These are phyloP conservation scores for Prosopocoilus inquinatus DNA, from an alignment of 2,888 invertebrate species.

Conservation along the genomic window DNA sequence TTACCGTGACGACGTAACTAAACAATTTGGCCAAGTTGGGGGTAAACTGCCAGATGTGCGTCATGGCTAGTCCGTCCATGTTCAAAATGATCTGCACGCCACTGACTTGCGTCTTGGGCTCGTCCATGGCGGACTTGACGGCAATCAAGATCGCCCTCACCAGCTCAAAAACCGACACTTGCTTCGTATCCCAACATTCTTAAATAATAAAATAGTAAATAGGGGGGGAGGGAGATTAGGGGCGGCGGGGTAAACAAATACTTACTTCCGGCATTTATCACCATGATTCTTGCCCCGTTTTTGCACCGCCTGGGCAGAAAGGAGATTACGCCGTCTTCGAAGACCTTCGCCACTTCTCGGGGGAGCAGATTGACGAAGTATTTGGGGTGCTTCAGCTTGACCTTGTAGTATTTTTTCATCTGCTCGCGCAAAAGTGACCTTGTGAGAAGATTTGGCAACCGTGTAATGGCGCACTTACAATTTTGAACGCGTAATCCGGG, in stretches of 20 bases:
- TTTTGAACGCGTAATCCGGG: conserved; percentile 73
- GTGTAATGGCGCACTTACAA: conserved; percentile 52
- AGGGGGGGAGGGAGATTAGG: not conserved
- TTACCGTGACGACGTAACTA: conserved; percentile 69
- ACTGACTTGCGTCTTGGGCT: conserved; percentile 74
- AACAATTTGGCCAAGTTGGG: conserved; percentile 70
- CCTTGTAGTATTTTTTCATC: conserved; percentile 73
- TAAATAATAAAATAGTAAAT: conserved; percentile 30
- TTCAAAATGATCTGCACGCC: conserved; percentile 74
- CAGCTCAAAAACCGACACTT: conserved; percentile 63
- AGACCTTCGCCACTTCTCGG: conserved; percentile 59
- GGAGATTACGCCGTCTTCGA: conserved; percentile 64
- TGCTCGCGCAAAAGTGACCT: conserved; percentile 36
- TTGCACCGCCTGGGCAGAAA: conserved; percentile 69
- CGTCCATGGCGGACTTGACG: conserved; percentile 73
- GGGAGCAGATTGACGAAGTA: conserved; percentile 65
- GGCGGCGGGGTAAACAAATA: conserved; percentile 23
- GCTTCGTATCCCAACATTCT: conserved; percentile 76
- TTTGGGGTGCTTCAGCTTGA: conserved; percentile 61
- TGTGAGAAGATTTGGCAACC: not conserved
- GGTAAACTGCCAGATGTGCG: conserved; percentile 72
- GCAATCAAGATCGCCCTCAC: conserved; percentile 69
- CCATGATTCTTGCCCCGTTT: conserved; percentile 66
- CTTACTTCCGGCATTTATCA: conserved; percentile 71
- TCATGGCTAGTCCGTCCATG: conserved; percentile 70